These are phyloP conservation scores for Poecilus cupreus DNA, from an alignment of 2,888 invertebrate species.

Conservation along the genomic window DNA sequence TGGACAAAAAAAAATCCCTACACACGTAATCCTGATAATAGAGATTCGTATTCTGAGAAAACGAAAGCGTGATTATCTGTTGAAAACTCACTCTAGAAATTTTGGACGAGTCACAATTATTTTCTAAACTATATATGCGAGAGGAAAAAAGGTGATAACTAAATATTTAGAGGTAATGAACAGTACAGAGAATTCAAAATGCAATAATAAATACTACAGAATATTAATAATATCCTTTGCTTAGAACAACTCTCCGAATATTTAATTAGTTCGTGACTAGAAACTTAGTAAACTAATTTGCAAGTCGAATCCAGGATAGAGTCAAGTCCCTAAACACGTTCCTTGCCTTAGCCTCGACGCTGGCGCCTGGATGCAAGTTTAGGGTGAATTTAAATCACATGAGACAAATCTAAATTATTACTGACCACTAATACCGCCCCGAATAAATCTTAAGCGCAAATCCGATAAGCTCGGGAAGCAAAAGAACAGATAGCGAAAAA, in stretches of 20 bases:
- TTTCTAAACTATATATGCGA: too few relatives aligned
- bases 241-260: constrained; percentile 15
- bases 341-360: not conserved
- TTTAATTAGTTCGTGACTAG: constrained; percentile 53
- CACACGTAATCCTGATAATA: too few relatives aligned
- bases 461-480: not conserved
- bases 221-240: constrained; percentile 26
- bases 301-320: constrained; percentile 50
- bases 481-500: not conserved
- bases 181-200: too few relatives aligned
- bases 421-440: constrained; percentile 13
- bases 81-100: too few relatives aligned
- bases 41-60: too few relatives aligned
- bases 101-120: too few relatives aligned
- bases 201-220: constrained; percentile 15
- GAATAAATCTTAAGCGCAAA: not conserved
- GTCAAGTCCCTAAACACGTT: constrained; percentile 24
- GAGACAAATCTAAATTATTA: constrained; percentile 25
- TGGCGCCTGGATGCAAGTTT: not conserved
- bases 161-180: too few relatives aligned
- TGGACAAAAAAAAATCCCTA: too few relatives aligned
- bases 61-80: too few relatives aligned
- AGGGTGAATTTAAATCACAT: constrained; percentile 31
- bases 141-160: too few relatives aligned
- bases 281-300: constrained; percentile 55